Conservation (phyloP, 2,888 invertebrate genomes). For the Lithosia quadra region DNA sequence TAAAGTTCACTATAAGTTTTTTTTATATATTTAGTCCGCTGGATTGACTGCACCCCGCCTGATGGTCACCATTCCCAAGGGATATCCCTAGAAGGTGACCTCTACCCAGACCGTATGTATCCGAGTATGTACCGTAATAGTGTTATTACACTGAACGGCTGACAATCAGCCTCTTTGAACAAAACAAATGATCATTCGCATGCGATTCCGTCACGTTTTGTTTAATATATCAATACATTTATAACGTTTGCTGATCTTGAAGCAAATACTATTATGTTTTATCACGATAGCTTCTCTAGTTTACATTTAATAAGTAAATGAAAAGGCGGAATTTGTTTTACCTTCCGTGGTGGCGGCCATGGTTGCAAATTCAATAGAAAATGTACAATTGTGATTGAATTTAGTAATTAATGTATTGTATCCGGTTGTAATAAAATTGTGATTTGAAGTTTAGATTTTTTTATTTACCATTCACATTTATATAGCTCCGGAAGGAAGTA, state of each 20-base stretch:
- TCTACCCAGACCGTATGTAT: no score
- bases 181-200: background rate
- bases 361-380: background rate
- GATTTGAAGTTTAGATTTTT: background rate
- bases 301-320: background rate
- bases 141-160: background rate
- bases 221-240: background rate
- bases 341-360: background rate
- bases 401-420: background rate
- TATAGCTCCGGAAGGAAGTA: no score
- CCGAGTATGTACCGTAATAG: background rate
- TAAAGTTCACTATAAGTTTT: no score
- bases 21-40: no score
- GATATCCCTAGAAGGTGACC: no score
- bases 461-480: no score
- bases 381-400: background rate
- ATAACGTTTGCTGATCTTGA: background rate
- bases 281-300: background rate
- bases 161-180: slow-evolving; percentile 1
- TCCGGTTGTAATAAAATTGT: background rate
- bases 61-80: no score
- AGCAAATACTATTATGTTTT: background rate
- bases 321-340: background rate
- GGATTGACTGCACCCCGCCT: no score
- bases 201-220: background rate